These are phyloP conservation scores for Antennarius striatus DNA, from an alignment of 2,113 vertebrate species.

Conservation along the genomic window DNA sequence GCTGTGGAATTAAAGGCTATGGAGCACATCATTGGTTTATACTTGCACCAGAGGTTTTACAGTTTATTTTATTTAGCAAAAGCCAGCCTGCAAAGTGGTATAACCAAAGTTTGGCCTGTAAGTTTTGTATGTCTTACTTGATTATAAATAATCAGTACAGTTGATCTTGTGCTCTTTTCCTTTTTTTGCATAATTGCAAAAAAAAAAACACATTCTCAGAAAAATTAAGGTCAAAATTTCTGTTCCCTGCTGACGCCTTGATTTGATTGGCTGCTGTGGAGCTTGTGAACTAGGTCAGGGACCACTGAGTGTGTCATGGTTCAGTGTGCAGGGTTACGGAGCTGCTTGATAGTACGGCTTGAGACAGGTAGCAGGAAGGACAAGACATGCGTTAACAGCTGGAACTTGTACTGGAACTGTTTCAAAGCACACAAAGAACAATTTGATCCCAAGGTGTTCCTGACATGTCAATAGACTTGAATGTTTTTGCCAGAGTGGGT, in stretches of 20 bases:
- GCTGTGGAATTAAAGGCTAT: conserved; percentile 24
- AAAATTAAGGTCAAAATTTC: conserved; percentile 70
- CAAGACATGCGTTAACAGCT: neutral
- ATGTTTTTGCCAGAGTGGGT: conserved; percentile 38
- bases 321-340: conserved; percentile 58
- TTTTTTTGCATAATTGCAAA: too few relatives aligned
- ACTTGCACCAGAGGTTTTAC: conserved; percentile 22
- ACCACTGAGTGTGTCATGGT: conserved; percentile 57
- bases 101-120: too few relatives aligned
- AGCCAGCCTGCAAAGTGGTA: too few relatives aligned
- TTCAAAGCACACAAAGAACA: conserved; percentile 12
- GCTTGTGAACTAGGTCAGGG: conserved; percentile 71
- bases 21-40: conserved; percentile 33
- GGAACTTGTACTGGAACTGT: neutral
- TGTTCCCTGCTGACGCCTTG: conserved; percentile 16
- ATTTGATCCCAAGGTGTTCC: conserved; percentile 10
- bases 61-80: conserved; percentile 5
- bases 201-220: conserved; percentile 19
- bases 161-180: too few relatives aligned
- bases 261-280: conserved; percentile 66
- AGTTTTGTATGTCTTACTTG: too few relatives aligned
- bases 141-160: too few relatives aligned
- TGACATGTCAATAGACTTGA: conserved; percentile 43
- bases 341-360: conserved; percentile 14
- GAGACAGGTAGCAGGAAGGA: conserved; percentile 33